Evolutionary conservation across 92 coral and sea anemone species (phyloP).

Genomic region (Scolanthus callimorphus): DNA sequence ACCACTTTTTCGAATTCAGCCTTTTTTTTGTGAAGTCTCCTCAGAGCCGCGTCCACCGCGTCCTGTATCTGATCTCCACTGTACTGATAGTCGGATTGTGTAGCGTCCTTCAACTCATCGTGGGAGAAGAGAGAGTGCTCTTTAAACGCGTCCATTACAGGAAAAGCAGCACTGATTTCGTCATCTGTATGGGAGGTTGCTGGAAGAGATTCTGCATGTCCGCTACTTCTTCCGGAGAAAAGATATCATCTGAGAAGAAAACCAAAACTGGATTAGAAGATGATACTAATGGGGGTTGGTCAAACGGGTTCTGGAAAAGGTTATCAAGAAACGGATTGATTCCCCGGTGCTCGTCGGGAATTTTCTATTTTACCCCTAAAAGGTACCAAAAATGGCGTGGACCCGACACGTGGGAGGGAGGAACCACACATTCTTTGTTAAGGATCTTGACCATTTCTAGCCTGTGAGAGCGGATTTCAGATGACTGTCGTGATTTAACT

Average conservation of each 20-base stretch:
- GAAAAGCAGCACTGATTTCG: slow-evolving; percentile 65
- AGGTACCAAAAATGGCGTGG: too few relatives aligned
- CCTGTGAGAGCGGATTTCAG: too few relatives aligned
- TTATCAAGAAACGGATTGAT: too few relatives aligned
- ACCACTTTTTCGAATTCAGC: slow-evolving; percentile 19
- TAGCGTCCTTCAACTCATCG: slow-evolving; percentile 70
- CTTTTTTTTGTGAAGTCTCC: slow-evolving; percentile 67
- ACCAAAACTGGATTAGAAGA: background rate
- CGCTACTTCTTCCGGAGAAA: slow-evolving; percentile 19
- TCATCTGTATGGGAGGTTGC: slow-evolving; percentile 50
- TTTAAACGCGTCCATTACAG: slow-evolving; percentile 74
- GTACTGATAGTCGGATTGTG: slow-evolving; percentile 49
- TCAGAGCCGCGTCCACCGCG: slow-evolving; percentile 71
- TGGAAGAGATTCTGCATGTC: slow-evolving; percentile 30
- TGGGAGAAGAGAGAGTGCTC: slow-evolving; percentile 40
- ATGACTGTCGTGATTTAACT: too few relatives aligned
- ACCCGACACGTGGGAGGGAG: too few relatives aligned
- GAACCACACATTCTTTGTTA: too few relatives aligned
- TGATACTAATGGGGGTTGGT: too few relatives aligned
- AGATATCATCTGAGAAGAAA: slow-evolving; percentile 10
- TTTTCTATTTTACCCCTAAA: too few relatives aligned
- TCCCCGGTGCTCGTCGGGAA: too few relatives aligned
- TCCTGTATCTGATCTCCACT: slow-evolving; percentile 48
- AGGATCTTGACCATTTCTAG: too few relatives aligned
- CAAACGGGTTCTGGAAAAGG: too few relatives aligned